Evolutionary conservation across 1,140 invertebrate species (phyloP), one percentile per base, ranked within the genome.

Genomic region (Pogonus chalceus): DNA sequence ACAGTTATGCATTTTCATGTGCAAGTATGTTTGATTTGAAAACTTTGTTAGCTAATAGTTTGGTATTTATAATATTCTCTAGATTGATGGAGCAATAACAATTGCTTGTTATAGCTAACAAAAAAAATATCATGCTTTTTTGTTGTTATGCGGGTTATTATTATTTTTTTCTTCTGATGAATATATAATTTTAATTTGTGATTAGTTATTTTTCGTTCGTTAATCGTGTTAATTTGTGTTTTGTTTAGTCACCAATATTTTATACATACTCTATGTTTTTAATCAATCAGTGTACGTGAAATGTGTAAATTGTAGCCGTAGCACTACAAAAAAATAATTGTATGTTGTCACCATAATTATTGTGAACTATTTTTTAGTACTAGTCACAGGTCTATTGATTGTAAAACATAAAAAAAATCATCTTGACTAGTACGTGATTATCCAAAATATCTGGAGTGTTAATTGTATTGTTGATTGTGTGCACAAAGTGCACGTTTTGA

Each of bases 1-100:
- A 43, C 37, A 43, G 37, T 43, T 43, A 10, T 43, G 37, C 37
- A 43, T 43, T 43, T 43, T 43, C 37, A 43, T 43, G 37, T 43
- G 37, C 37, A 43, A 16, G 7, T 12, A 10, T 10, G 37, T 43
- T 43, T 43, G 3, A 12, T 43, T 43, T 43, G 4, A n/a, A n/a
- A 7, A 31, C 26, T 31, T 14, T 31, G 14, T 31, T 31, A 31
- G 26, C 4, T 43, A 18, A 43, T 43, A 12, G 37, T 43, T 43
- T 43, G 7, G 9, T 10, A 43, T 9, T 10, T 3, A 18, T 12
- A 12, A 43, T 43, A n/a, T 43, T 10, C 9, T 10, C 7, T 12
- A 43, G 37, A 43, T 7, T 43, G 18, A 43, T 43, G 3, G 18
- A 43, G 37, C 37, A 43, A 43, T 43, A 43, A 43, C 9, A n/a